Evolutionary conservation across 2,113 vertebrate species (phyloP).

Genomic region (Andinoacara biseriatus): DNA sequence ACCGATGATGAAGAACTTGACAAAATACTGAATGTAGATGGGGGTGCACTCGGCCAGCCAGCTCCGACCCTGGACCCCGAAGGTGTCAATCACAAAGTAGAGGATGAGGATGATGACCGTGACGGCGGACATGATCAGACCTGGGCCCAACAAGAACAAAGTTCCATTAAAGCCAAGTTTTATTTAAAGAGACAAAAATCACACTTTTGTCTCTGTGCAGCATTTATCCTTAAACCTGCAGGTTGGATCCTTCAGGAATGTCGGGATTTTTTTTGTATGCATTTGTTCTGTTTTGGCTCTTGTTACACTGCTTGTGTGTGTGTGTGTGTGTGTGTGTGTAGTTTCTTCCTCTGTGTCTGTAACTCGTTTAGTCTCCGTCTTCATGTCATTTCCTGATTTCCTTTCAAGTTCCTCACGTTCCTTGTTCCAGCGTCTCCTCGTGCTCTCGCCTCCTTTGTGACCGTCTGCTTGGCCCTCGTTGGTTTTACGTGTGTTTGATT

Average conservation of each 20-base stretch:
- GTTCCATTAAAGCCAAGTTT: background rate
- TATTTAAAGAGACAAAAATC: background rate
- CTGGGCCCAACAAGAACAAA: conserved; percentile 64
- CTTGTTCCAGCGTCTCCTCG: background rate
- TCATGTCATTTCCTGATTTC: background rate
- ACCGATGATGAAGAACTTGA: conserved; percentile 99
- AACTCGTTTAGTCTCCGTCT: background rate
- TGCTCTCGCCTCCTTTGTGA: background rate
- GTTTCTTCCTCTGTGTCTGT: background rate
- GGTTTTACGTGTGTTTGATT: background rate
- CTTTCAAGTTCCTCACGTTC: background rate
- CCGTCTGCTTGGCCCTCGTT: background rate
- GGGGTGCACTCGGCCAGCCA: conserved; percentile 92
- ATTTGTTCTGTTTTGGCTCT: no score
- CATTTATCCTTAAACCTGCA: background rate
- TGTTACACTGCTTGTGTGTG: background rate
- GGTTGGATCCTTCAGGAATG: background rate
- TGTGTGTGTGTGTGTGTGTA: background rate
- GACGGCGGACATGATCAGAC: conserved; percentile 94
- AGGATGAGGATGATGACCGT: conserved; percentile 95
- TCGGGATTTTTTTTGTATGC: no score
- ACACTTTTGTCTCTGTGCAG: background rate
- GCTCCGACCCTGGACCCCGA: conserved; percentile 81
- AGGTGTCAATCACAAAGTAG: conserved; percentile 93
- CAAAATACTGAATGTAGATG: conserved; percentile 97